Evolutionary conservation across 1,140 invertebrate species (phyloP), one percentile per base, ranked within the genome.

Genomic region (Gryon sp.): DNA sequence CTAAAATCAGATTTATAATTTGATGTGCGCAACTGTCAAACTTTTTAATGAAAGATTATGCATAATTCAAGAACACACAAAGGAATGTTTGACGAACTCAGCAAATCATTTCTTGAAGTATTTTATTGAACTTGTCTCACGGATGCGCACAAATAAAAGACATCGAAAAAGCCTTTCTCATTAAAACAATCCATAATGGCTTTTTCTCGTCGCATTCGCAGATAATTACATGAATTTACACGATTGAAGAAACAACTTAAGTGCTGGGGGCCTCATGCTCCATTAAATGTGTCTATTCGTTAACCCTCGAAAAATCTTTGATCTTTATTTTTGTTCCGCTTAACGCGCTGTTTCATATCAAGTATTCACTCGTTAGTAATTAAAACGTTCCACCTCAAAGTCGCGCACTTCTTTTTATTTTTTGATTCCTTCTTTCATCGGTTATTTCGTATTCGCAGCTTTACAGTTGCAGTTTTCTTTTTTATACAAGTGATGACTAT

Each of bases 221-320:
- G 76, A 78, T 75, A 78, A 78, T 78, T 75, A 78, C 66, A 74
- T 34, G 53, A 78, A 78, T 78, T 74, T 78, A 70, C 76, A 75
- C 76, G 65, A 74, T 62, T 53, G 59, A 66, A 60, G 70, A 78
- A 74, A 73, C 69, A 70, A 78, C 70, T 70, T 78, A 66, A 78
- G 65, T 70, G 65, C 69, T 16, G 28, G 34, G 11, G 66, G 52
- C 18, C 52, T 70, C 59, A 66, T 50, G 65, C 69, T 70, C 69
- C 63, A 74, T 74, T 78, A 74, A 70, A 73, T 59, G 45, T 69
- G 59, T 75, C 65, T 74, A 48, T 40, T 75, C 53, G 65, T 75
- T 78, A 78, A 74, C 65, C 45, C 69, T 60, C 20, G 48, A 65
- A 60, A n/a, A 16, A 74, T 66, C 69, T 69, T 74, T 78, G 69